Evolutionary conservation across 35 echinoderm and acorn worm genomes (phyloP), one percentile per base, ranked within the genome.

Genomic region (Amphiura filiformis): DNA sequence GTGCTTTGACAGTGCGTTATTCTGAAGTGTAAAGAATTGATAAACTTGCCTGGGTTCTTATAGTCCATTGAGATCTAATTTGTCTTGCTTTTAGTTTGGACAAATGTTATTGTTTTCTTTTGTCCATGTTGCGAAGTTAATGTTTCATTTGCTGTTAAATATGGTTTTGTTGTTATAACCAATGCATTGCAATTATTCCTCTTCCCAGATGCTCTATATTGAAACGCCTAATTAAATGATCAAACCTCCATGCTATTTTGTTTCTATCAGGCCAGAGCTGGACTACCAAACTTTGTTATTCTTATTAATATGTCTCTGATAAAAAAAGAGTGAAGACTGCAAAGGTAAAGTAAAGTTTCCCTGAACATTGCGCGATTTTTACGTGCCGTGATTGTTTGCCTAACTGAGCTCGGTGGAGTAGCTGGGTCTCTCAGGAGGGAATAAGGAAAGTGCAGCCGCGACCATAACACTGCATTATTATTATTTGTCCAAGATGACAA

Each of bases 401-500:
- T 30, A 70, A 70, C 61, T n/a, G 44, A 47, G 41, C 41, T 47
- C 4, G 5, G 41, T 47, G 41, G 41, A 70, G 61, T 70, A 70
- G 7, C 61, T 70, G 7, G 61, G 11, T 70, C 17, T 70, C 61
- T 70, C 61, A 1, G 26, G 61, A 52, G 44, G 26, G 61, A 70
- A 70, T n/a, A 18, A 13, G 61, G 61, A 26, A 70, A 70, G 61
- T 70, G 61, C 61, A 70, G 61, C 28, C 17, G 1, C 17, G 61
- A 70, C 41, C 41, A 47, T 47, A 47, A 47, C 41, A 47, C 41
- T 47, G 41, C 28, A 70, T 70, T 70, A 70, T 70, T 70, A 70
- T 70, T 70, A 70, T 70, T 70, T 70, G 61, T 70, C 61, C 61
- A 70, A 70, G 61, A 70, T 70, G 61, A 70, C 41, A 70, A 70